A percentile compares a stretch with the other conserved stretches of the same genome.
Conservation (phyloP, 1,140 invertebrate genomes). For the Cydia amplana region DNA sequence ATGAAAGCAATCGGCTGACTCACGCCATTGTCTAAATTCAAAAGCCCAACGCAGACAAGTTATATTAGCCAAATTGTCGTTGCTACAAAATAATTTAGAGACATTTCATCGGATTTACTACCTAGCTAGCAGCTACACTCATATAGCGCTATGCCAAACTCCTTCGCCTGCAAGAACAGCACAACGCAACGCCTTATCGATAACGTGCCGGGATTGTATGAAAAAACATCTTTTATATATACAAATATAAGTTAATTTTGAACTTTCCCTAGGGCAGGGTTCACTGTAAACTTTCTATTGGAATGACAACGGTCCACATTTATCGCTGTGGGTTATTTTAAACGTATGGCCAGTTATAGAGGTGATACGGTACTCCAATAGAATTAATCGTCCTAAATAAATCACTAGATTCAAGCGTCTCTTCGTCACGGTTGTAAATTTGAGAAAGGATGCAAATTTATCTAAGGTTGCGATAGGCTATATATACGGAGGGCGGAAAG, state of each 20-base stretch:
- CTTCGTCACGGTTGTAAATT: neutral
- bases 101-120: too few relatives aligned
- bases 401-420: neutral
- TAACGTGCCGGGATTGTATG: too few relatives aligned
- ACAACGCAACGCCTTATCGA: too few relatives aligned
- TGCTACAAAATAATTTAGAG: neutral
- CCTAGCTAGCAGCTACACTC: too few relatives aligned
- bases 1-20: conserved; percentile 14
- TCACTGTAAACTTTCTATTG: too few relatives aligned
- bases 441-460: neutral
- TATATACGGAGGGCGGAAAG: neutral
- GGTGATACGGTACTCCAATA: neutral
- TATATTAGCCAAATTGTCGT: neutral
- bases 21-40: neutral
- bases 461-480: neutral
- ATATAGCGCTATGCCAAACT: too few relatives aligned
- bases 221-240: too few relatives aligned
- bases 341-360: too few relatives aligned
- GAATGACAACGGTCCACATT: neutral
- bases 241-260: too few relatives aligned
- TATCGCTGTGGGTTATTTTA: neutral
- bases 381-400: neutral
- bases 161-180: too few relatives aligned
- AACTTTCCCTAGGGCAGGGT: too few relatives aligned
- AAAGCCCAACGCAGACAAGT: neutral